Base-by-base conservation (phyloP, 2,888 invertebrate genomes). In the Chrysolina haemoptera region DNA sequence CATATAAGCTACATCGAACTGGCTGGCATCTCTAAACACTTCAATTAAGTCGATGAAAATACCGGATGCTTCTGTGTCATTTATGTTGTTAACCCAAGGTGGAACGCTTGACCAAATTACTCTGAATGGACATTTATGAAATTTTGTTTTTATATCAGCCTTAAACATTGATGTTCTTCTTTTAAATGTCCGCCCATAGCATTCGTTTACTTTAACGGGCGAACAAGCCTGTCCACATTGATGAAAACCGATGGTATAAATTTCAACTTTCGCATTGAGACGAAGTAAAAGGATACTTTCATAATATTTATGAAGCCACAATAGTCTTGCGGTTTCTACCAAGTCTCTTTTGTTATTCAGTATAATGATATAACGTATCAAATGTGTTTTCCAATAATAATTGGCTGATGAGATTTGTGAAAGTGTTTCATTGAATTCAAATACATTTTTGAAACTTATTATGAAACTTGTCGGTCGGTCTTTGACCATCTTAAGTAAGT, bases 61-160 rank as follows among this genome's bases (percentile, higher is more conserved):
- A 6, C 73, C 73, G n/a, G n/a, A n/a, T 35, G 73, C 62, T 8
- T 70, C 62, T 9, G 69, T 62, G 14, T 20, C 18, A 62, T 65
- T 66, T 9, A 66, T 50, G n/a, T 66, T 12, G n/a, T 62, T 53
- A 35, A 73, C 27, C 70, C 70, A 73, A 4, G 73, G 73, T 11
- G 59, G 59, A 2, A 43, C 18, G 46, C 12, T 62, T 14, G 66
- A 2, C 73, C 73, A 73, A 41, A 70, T 73, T 8, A 73, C 69
- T 43, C 65, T 59, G 22, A 73, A 59, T 12, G 73, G 73, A 16
- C 70, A 73, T 66, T 70, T 73, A 41, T 67, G 6, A 62, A 66
- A 70, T 65, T 41, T 46, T 18, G n/a, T 73, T 50, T 63, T 69
- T 53, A 73, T 62, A 41, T 73, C 62, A 22, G 48, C n/a, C 14